phyloP scores from a whole-genome alignment of 2,113 vertebrate genomes.

The Panthera uncia region DNA sequence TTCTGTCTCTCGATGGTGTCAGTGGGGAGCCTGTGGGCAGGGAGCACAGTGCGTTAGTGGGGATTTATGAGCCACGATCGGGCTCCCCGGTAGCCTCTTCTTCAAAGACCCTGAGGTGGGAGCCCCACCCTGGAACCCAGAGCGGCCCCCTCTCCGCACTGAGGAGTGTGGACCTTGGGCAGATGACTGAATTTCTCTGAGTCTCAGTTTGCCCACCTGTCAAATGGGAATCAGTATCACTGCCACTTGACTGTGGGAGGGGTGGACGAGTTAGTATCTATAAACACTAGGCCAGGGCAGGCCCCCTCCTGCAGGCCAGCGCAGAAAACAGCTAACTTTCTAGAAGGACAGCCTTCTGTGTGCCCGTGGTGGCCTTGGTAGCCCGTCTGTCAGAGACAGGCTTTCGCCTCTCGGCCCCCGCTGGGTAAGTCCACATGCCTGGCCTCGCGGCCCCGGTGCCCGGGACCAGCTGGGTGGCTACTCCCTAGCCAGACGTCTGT shows the following conservation, averaged over 20 bases:
- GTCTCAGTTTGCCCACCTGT: neutral
- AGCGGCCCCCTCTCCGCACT: neutral
- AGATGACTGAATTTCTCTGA: neutral
- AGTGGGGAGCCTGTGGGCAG: too few relatives aligned
- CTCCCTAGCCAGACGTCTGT: rapidly evolving
- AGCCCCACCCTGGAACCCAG: neutral
- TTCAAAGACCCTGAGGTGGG: neutral
- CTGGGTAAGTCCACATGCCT: neutral
- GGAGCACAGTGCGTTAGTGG: rapidly evolving
- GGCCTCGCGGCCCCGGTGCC: neutral
- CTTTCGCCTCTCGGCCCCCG: rapidly evolving
- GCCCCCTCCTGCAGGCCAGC: neutral
- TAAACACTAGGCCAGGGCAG: rapidly evolving
- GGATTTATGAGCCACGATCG: neutral
- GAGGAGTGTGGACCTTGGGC: neutral
- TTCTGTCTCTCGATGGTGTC: constrained; percentile 48
- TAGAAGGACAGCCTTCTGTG: neutral
- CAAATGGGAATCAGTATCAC: neutral
- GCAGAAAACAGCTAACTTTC: neutral
- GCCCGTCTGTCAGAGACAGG: too few relatives aligned
- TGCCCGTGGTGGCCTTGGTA: rapidly evolving
- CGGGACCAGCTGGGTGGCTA: neutral
- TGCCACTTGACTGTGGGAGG: neutral
- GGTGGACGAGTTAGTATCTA: too few relatives aligned
- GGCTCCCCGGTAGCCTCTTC: too few relatives aligned